phyloP scores from a whole-genome alignment of 2,113 vertebrate species.

The Strix aluco region DNA sequence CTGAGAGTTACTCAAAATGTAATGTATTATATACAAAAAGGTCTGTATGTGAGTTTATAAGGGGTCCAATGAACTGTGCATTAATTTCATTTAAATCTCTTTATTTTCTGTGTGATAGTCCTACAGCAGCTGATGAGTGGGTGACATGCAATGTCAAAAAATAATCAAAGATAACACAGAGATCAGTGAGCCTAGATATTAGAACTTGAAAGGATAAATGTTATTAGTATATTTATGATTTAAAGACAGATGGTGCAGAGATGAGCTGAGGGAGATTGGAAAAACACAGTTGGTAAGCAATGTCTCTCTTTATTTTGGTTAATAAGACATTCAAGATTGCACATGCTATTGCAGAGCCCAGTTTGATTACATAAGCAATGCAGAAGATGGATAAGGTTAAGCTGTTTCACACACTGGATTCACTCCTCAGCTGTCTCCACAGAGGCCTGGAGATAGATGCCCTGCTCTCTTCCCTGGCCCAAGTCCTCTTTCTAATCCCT shows the following conservation, averaged over 20 bases:
- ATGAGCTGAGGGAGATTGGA: not conserved
- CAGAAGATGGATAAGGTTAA: not conserved
- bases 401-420: not conserved
- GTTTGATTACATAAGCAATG: not conserved
- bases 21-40: not conserved
- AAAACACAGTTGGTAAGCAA: not conserved
- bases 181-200: not conserved
- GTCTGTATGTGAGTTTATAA: not conserved
- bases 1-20: not conserved
- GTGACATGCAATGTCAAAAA: not conserved
- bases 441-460: not conserved
- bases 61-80: not conserved
- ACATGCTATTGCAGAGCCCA: not conserved
- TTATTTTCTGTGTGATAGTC: not conserved
- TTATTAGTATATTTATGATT: slow-evolving; percentile 9
- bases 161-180: not conserved
- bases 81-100: not conserved
- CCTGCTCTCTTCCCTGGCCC: not conserved
- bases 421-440: not conserved
- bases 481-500: not conserved
- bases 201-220: not conserved
- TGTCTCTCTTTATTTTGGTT: not conserved
- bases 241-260: slow-evolving; percentile 10
- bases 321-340: not conserved
- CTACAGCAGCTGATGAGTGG: not conserved